A percentile compares a stretch with the other conserved stretches of the same genome.
phyloP scores from a whole-genome alignment of 2,113 vertebrate species.

The western clawed frog (Xenopus tropicalis) region DNA sequence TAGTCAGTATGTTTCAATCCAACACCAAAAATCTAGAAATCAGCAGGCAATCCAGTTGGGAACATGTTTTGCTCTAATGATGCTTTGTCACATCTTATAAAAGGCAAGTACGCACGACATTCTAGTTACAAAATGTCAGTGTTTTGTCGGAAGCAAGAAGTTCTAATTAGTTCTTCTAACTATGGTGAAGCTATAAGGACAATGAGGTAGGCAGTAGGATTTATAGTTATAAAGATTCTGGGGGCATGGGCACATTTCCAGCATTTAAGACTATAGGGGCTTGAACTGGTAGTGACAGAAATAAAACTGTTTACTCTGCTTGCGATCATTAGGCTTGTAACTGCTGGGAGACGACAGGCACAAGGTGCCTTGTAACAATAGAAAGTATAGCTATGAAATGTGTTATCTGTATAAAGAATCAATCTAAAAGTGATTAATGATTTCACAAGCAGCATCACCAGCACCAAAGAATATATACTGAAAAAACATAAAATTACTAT shows the following conservation, averaged over 20 bases:
- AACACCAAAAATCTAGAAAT: constrained; percentile 42
- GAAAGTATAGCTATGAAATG: too few relatives aligned
- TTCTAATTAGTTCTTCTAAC: constrained; percentile 75
- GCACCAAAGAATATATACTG: too few relatives aligned
- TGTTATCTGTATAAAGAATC: too few relatives aligned
- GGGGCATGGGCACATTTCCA: constrained; percentile 60
- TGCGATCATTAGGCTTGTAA: constrained; percentile 58
- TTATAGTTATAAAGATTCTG: constrained; percentile 59
- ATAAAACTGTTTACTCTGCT: constrained; percentile 68
- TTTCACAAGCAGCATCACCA: too few relatives aligned
- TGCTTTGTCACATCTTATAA: constrained; percentile 63
- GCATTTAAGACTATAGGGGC: constrained; percentile 51
- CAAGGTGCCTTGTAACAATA: constrained; percentile 36
- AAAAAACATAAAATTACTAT: too few relatives aligned
- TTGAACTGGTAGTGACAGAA: constrained; percentile 54
- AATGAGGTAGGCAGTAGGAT: constrained; percentile 56
- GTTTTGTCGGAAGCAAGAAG: constrained; percentile 64
- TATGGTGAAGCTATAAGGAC: constrained; percentile 61
- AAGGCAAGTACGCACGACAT: constrained; percentile 59
- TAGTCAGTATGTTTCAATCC: too few relatives aligned
- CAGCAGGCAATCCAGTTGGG: constrained; percentile 52
- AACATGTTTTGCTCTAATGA: constrained; percentile 57
- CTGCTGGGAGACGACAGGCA: constrained; percentile 49
- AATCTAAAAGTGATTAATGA: too few relatives aligned
- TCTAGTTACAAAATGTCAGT: constrained; percentile 66